A percentile compares a stretch with the other conserved stretches of the same genome.
Conservation (phyloP, 2,113 vertebrate genomes). For the Tyto alba region DNA sequence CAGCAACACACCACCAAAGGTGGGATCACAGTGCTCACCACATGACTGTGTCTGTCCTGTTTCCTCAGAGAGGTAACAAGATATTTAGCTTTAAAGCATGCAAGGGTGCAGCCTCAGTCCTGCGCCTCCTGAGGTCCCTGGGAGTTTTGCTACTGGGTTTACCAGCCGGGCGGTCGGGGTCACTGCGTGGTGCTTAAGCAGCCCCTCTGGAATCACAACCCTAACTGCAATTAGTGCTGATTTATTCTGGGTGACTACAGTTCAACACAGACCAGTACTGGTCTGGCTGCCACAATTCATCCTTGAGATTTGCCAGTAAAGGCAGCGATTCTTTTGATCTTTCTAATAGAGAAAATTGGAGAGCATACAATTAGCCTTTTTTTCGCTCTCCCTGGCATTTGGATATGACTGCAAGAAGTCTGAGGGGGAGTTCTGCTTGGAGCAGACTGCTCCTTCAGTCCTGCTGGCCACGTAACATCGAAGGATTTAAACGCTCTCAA, state of each 20-base stretch:
- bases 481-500: not conserved
- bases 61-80: not conserved
- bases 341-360: slow-evolving; percentile 60
- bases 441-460: not conserved
- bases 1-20: rapidly evolving
- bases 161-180: not conserved
- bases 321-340: slow-evolving; percentile 67
- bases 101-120: not conserved
- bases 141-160: not conserved
- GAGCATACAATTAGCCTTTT: slow-evolving; percentile 47
- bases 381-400: not conserved
- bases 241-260: slow-evolving; percentile 63
- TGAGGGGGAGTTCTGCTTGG: not conserved
- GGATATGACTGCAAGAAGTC: not conserved
- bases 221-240: slow-evolving; percentile 63
- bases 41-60: not conserved
- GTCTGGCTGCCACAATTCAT: slow-evolving; percentile 60
- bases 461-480: not conserved
- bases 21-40: not conserved
- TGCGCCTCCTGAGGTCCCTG: not conserved
- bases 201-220: slow-evolving; percentile 26
- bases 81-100: not conserved
- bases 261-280: slow-evolving; percentile 52
- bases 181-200: not conserved
- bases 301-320: slow-evolving; percentile 70